Evolutionary conservation across 1,140 invertebrate genomes (phyloP), one percentile per base, ranked within the genome.

Genomic region (Drosophila mojavensis): DNA sequence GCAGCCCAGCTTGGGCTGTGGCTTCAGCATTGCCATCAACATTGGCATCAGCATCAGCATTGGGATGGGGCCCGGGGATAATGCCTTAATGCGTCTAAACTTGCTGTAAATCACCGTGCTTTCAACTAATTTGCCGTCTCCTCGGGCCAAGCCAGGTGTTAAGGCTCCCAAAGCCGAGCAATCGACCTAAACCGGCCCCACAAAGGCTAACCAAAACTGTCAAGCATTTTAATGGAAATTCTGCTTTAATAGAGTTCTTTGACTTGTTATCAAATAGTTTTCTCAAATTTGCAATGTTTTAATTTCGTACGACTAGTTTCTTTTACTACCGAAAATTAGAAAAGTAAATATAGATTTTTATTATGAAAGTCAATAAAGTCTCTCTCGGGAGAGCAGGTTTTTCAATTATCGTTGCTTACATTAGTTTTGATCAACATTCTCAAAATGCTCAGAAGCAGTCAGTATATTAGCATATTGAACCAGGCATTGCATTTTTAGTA

Each of bases 71-170:
- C 53, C 65, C 20, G 24, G 51, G 62, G 68, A 76, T 86, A 83
- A 89, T 88, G 83, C 83, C 80, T 89, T 88, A 88, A 88, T 88
- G 77, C 81, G 79, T 68, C 79, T 78, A 81, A 84, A 90, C 69
- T 88, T 71, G 50, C 75, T 89, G 80, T 89, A 89, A 88, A 89
- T 84, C 85, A 72, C 77, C 55, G 50, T 64, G 80, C 84, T 90
- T 84, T 70, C 48, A 79, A 84, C 85, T 90, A 88, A 88, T 88
- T 88, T 88, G 53, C 71, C 70, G 60, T 66, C 61, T 54, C 67
- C 60, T 65, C 20, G 17, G 53, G 28, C 17, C 60, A 60, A 33
- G 33, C 43, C 68, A 75, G 73, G 54, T 75, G 73, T 39, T 30
- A 72, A 51, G 55, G 39, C 41, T 47, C 39, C 36, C 56, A 75